Conservation (phyloP, 1,140 invertebrate species). For the Zaprionus davidi region DNA sequence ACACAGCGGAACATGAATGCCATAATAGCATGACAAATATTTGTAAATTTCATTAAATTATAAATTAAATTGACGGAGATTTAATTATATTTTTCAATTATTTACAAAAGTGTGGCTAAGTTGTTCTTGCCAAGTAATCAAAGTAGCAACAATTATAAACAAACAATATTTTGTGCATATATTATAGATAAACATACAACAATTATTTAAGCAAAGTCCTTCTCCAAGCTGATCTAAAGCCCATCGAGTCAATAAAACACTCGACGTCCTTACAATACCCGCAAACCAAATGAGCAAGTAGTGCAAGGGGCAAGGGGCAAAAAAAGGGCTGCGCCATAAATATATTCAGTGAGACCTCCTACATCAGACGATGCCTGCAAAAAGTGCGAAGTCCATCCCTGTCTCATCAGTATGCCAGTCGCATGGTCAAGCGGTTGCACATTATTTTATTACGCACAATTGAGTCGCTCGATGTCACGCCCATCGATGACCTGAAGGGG, state of each 20-base stretch:
- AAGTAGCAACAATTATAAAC: no score
- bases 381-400: background rate
- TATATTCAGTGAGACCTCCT: conserved; percentile 32
- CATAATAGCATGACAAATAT: background rate
- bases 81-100: no score
- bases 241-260: background rate
- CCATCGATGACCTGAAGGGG: conserved; percentile 24
- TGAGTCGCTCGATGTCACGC: conserved; percentile 58
- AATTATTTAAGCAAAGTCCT: background rate
- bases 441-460: conserved; percentile 80
- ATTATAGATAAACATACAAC: no score
- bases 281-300: background rate
- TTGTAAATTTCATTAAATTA: background rate
- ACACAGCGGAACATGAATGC: background rate
- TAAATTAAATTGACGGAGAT: no score
- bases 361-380: background rate
- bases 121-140: no score
- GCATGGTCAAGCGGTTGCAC: conserved; percentile 67
- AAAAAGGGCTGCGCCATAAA: conserved; percentile 45
- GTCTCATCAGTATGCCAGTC: conserved; percentile 72
- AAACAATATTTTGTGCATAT: no score
- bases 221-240: background rate
- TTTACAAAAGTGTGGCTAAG: no score
- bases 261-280: background rate
- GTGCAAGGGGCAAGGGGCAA: background rate